These are phyloP conservation scores for Dallia pectoralis DNA, from an alignment of 2,797 vertebrate genomes.

Conservation along the genomic window DNA sequence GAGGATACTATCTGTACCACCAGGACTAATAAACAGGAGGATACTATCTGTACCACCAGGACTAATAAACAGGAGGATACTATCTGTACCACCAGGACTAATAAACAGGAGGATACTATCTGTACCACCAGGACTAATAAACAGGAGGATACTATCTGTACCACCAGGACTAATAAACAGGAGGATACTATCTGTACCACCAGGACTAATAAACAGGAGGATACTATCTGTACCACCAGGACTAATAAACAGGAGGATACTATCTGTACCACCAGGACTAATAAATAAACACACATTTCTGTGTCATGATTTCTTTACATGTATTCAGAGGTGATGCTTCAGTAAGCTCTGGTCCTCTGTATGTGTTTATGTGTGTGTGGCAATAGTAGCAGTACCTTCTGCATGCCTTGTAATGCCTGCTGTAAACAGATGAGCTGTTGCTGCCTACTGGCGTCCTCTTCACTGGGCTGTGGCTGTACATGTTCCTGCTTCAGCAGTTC, in stretches of 20 bases:
- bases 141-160: not conserved
- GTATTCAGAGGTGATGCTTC: not conserved
- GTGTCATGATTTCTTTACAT: not conserved
- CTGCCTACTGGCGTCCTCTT: slow-evolving; percentile 86
- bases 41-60: not conserved
- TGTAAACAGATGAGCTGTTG: slow-evolving; percentile 93
- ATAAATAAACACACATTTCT: not conserved
- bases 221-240: not conserved
- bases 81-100: not conserved
- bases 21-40: not conserved
- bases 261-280: not conserved
- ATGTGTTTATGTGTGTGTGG: not conserved
- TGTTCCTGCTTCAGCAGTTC: slow-evolving; percentile 94
- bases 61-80: not conserved
- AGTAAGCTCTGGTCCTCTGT: not conserved
- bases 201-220: not conserved
- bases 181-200: not conserved
- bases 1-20: not conserved
- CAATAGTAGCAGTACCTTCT: slow-evolving; percentile 83
- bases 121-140: not conserved
- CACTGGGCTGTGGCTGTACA: slow-evolving; percentile 70
- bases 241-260: not conserved
- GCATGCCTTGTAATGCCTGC: slow-evolving; percentile 94
- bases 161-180: no score
- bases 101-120: not conserved